Base-by-base conservation (phyloP, 2,888 invertebrate genomes). In the Lucinisca nassula region DNA sequence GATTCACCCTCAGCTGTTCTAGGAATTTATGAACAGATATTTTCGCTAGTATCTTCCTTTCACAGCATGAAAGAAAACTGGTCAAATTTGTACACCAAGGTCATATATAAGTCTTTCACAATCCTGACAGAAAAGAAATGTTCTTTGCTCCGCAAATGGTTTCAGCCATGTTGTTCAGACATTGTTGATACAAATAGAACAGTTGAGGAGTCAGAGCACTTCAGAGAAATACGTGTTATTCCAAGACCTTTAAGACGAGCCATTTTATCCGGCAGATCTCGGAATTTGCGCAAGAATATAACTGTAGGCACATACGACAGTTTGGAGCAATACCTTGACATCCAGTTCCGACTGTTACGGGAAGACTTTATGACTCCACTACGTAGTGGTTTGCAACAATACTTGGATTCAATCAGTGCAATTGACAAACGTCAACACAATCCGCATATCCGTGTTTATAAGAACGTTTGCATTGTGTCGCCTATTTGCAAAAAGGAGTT, bases 281-380 rank as follows among this genome's bases (percentile, higher is more conserved):
- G 21, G 67, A n/a, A 12, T 35, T 30, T 67, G 32, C 32, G 4
- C 32, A 35, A 35, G 4, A 98, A 97, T 93, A 97, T 97, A 79
- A 95, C 97, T 0, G 95, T 97, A 70, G 98, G 98, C n/a, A 96
- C 97, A 0, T 98, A 98, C 95, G 94, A 96, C 0, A 97, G 97
- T 93, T 96, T 97, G 0, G 97, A 97, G 72, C 97, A 98, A 93
- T 98, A 98, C 95, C 96, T 98, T 30, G 98, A 98, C 92, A 96
- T 94, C 14, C 98, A 98, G 92, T 98, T 98, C 94, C 97, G 98
- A 37, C 96, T 98, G 49, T 94, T 98, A 70, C 96, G 98, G 38
- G 98, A 98, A 96, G 98, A 98, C 96, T 98, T 98, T 94, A 97
- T 98, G 40, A 97, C 97, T 32, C 98, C 98, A 0, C 95, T 98